Evolutionary conservation across 2,113 vertebrate genomes (phyloP), one percentile per base, ranked within the genome.

Genomic region (Alaudala cheleensis): DNA sequence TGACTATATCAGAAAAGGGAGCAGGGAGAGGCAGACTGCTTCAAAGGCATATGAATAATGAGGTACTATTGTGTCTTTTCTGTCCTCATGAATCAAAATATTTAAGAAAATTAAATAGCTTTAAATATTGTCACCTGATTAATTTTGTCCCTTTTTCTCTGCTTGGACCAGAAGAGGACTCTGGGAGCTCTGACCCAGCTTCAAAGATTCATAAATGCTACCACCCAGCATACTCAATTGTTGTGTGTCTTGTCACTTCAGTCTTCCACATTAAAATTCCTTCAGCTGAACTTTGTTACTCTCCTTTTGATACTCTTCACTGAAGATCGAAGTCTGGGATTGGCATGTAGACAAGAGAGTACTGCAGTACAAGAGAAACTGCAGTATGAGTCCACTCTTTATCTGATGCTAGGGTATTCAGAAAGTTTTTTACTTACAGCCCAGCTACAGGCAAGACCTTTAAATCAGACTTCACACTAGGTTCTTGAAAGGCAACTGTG

Each of bases 41-140:
- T 51, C 67, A 73, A 3, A 81, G 29, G 12, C 34, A 58, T 57
- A 79, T 78, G 53, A 92, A 78, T 94, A 93, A 91, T 29, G 66
- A 91, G 54, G 53, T 78, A 62, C 76, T 95, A 91, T 33, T 49
- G 44, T 82, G 62, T 67, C 40, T 42, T 92, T 91, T 56, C 40
- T 53, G 67, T 47, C 56, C 62, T 89, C 70, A 77, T 56, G 72
- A 89, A 91, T 87, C 86, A 65, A 92, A 93, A 92, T 86, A 92
- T 71, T 86, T 79, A 91, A 78, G 86, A 82, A 86, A 97, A 96
- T 95, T 65, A 97, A 93, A 94, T 58, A 74, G 44, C 49, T 91
- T 87, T 72, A 93, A 88, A 92, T 81, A 92, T 86, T 45, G 49
- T 57, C 40, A 72, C 50, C 84, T 83, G 91, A 91, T 88, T 95